phyloP scores from a whole-genome alignment of 1,140 invertebrate species.

The Drosophila busckii region DNA sequence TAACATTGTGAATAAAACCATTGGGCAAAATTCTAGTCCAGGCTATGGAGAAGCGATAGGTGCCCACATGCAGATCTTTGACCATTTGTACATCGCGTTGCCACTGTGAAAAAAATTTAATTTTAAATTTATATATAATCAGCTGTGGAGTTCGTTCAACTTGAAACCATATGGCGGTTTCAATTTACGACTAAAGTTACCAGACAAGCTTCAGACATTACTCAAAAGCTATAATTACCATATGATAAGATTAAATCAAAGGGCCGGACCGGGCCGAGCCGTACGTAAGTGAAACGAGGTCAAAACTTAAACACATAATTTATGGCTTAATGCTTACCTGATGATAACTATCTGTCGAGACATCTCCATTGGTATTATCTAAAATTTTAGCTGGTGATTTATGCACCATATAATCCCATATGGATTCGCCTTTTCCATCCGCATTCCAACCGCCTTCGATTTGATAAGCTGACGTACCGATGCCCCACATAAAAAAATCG shows the following conservation, averaged over 20 bases:
- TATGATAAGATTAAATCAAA: too few species aligned
- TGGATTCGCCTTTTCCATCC: constrained; percentile 82
- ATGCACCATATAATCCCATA: constrained; percentile 81
- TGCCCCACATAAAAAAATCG: constrained; percentile 80
- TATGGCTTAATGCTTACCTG: constrained; percentile 75
- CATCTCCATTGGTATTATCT: constrained; percentile 81
- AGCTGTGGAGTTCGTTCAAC: too few species aligned
- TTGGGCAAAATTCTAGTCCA: constrained; percentile 85
- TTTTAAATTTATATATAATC: neutral
- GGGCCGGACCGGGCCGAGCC: too few species aligned
- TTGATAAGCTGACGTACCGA: constrained; percentile 82
- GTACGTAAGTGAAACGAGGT: too few species aligned
- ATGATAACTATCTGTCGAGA: constrained; percentile 81
- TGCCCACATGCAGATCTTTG: constrained; percentile 80
- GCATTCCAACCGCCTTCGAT: constrained; percentile 86
- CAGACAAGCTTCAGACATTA: too few species aligned
- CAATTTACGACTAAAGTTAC: too few species aligned
- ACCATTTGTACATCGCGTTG: constrained; percentile 82
- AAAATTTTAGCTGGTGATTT: constrained; percentile 79
- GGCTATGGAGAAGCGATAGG: constrained; percentile 86
- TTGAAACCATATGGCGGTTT: too few species aligned
- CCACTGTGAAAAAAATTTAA: constrained; percentile 54
- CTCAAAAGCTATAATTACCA: too few species aligned
- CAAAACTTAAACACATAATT: too few species aligned
- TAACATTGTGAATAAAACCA: constrained; percentile 82